Base-by-base conservation (phyloP, 2,113 vertebrate genomes). In the Sebastes schlegelii region DNA sequence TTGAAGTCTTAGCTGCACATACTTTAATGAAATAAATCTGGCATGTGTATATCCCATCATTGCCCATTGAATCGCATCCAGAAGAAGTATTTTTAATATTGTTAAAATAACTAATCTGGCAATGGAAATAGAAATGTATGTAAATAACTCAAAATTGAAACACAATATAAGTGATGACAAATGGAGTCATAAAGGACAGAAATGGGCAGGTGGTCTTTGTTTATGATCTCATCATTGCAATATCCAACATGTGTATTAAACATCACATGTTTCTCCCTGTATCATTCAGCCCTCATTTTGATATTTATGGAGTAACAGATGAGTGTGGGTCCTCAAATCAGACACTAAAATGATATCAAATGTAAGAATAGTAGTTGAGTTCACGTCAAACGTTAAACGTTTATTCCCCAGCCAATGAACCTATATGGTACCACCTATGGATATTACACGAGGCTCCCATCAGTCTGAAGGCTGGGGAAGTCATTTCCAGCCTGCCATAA, bases 391-490 rank as follows among this genome's bases (percentile, higher is more conserved):
- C 34, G 34, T 34, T 4, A 34, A 34, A 34, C 34, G 34, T 34
- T 34, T 34, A 34, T 34, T 65, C 8, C 62, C 74, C 9, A 21
- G 16, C 17, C 23, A 49, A 66, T 43, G 63, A 45, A 45, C 55
- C 57, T 65, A 42, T 74, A 49, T 23, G 67, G 42, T 2, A 51
- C 19, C 73, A 26, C 68, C 14, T 84, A 16, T 71, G 58, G 52
- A 62, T 78, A 43, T 66, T 40, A 72, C 70, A 74, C 66, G 23
- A 71, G 86, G 74, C 82, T 91, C 77, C 84, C 86, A 80, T 90
- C 62, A 78, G 87, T 70, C 79, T 78, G 19, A 67, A 74, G 62
- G 23, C 88, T 88, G 88, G 74, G 71, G 74, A 89, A 92, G 80
- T 88, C 67, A 85, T 90, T 92, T 81, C 66, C 80, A 85, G 77